phyloP scores from a whole-genome alignment of 2,113 vertebrate species.

The Pollimyrus isidori region DNA sequence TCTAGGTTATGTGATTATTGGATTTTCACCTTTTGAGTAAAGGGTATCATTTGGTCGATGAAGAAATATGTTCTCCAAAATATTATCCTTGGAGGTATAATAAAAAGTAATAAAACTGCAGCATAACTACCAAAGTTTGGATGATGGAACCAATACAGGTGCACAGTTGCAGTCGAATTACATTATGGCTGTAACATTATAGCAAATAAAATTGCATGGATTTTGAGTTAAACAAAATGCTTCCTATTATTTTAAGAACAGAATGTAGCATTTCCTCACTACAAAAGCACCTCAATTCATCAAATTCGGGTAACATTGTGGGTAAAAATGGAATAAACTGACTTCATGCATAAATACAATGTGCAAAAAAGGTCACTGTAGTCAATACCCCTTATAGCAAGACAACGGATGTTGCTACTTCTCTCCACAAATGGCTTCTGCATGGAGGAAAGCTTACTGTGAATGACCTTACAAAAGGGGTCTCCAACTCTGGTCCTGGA shows the following conservation, averaged over 20 bases:
- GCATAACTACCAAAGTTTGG: neutral
- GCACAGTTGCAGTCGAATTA: neutral
- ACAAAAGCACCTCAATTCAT: neutral
- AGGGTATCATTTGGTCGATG: neutral
- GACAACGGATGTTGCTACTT: neutral
- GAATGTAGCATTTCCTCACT: neutral
- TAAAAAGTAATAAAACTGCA: neutral
- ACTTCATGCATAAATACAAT: conserved; percentile 10
- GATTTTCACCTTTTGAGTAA: neutral
- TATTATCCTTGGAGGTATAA: neutral
- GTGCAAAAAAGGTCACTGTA: conserved; percentile 1
- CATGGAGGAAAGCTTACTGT: neutral
- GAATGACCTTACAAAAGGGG: neutral
- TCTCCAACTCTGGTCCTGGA: no score
- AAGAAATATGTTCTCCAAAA: neutral
- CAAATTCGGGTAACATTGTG: neutral
- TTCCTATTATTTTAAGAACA: neutral
- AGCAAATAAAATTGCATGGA: neutral
- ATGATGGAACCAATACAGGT: neutral
- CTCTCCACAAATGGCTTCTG: neutral
- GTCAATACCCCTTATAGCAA: neutral
- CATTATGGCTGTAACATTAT: neutral
- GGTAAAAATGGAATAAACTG: neutral
- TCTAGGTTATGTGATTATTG: neutral
- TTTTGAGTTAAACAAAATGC: neutral